A percentile compares a stretch with the other conserved stretches of the same genome.
These are phyloP conservation scores for Neolamprologus kungweensis DNA, from an alignment of 2,113 vertebrate genomes.

Conservation along the genomic window DNA sequence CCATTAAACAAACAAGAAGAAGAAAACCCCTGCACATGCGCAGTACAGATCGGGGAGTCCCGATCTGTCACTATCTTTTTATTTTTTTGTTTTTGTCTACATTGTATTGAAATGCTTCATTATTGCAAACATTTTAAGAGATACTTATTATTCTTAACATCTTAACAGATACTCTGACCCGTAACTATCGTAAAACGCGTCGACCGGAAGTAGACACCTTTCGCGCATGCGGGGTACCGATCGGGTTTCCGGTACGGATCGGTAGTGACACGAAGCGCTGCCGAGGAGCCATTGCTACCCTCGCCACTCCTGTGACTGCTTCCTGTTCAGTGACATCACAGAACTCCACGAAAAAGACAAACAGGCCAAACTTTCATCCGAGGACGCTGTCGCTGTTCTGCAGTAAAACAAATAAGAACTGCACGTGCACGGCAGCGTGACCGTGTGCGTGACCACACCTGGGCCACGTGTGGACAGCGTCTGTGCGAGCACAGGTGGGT, in stretches of 20 bases:
- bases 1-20: no score
- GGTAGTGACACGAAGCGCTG: not conserved
- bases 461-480: not conserved
- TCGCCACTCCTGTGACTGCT: not conserved
- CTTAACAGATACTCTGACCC: no score
- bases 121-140: no score
- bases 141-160: no score
- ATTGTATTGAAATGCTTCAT: no score
- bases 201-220: no score
- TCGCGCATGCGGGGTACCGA: no score
- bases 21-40: no score
- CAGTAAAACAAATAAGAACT: not conserved
- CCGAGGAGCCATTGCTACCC: not conserved
- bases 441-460: not conserved
- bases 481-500: not conserved
- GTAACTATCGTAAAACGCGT: rapidly evolving
- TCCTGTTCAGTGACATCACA: not conserved
- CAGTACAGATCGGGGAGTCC: rapidly evolving
- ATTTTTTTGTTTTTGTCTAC: no score
- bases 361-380: not conserved
- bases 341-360: not conserved
- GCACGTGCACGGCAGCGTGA: not conserved
- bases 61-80: no score
- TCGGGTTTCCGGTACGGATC: no score
- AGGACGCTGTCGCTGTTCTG: not conserved